Base-by-base conservation (phyloP, 2,113 vertebrate genomes). In the Callopanchax toddi region DNA sequence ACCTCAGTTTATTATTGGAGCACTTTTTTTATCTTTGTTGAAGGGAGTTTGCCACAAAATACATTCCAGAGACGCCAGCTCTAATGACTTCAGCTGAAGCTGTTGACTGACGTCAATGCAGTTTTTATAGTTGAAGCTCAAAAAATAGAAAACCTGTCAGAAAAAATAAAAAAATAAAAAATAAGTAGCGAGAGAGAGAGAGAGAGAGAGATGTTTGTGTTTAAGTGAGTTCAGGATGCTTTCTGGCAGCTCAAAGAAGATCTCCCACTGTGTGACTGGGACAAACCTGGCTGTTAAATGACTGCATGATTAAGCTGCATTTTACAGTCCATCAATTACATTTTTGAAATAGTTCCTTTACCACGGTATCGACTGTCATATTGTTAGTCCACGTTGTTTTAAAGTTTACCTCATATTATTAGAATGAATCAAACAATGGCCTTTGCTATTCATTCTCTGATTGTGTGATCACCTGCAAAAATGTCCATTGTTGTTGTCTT, bases 31-130 rank as follows among this genome's bases (percentile, higher is more conserved):
- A 6, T 32, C 5, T 6, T 6, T 5, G 13, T 34, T 46, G 26
- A 34, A 34, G 46, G 57, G 5, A 46, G 26, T 44, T 32, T 45
- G 26, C 18, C 26, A 21, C n/a, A 21, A 39, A 45, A 45, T 32
- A 8, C 43, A 21, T 29, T 21, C n/a, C 25, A 3, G 4, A 44
- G 22, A 26, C 2, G 55, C 23, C 40, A 18, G 6, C 37, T 44
- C 39, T 29, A 42, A 42, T 57, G 56, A 45, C 42, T 21, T 20
- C 56, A 45, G 13, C 25, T 34, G 43, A 45, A 20, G 56, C 40
- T 44, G 42, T 32, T 32, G 40, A 44, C 6, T 45, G 56, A 44
- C 6, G 40, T 29, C 56, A 59, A 15, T 32, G n/a, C 40, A 21
- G 25, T 20, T 32, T n/a, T 59, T 32, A 56, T 23, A 15, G 52